These are phyloP conservation scores for Sericinus montela DNA, from an alignment of 2,888 invertebrate genomes.

Conservation along the genomic window DNA sequence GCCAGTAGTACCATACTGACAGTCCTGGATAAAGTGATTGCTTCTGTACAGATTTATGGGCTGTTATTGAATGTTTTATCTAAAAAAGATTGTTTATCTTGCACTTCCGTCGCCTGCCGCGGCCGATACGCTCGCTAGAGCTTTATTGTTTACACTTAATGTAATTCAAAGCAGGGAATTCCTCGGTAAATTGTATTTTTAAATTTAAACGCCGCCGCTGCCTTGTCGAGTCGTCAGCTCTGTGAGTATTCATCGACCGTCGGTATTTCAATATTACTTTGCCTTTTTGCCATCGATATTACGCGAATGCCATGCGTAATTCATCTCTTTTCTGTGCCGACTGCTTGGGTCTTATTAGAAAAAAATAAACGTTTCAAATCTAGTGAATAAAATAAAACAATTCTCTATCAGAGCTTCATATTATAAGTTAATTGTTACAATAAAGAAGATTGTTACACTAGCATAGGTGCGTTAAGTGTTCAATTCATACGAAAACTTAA, in stretches of 20 bases:
- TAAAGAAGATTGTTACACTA: too few relatives aligned
- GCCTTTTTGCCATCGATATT: constrained; percentile 65
- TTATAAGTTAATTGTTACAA: too few relatives aligned
- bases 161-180: constrained; percentile 78
- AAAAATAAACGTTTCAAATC: constrained; percentile 5
- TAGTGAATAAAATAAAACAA: constrained; percentile 20
- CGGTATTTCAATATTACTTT: constrained; percentile 57
- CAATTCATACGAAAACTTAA: neutral
- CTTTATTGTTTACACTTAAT: constrained; percentile 78
- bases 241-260: constrained; percentile 61
- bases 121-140: constrained; percentile 71
- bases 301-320: constrained; percentile 63
- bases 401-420: too few relatives aligned
- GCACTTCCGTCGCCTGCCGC: constrained; percentile 73
- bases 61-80: constrained; percentile 72
- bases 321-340: constrained; percentile 38
- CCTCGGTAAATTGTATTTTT: constrained; percentile 74
- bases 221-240: constrained; percentile 47
- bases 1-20: neutral
- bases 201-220: constrained; percentile 57
- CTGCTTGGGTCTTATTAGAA: constrained; percentile 23
- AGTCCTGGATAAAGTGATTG: constrained; percentile 8
- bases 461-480: too few relatives aligned
- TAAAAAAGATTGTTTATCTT: constrained; percentile 78
- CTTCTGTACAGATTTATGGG: constrained; percentile 65